Base-by-base conservation (phyloP, 2,113 vertebrate species). In the Phrynosoma platyrhinos region DNA sequence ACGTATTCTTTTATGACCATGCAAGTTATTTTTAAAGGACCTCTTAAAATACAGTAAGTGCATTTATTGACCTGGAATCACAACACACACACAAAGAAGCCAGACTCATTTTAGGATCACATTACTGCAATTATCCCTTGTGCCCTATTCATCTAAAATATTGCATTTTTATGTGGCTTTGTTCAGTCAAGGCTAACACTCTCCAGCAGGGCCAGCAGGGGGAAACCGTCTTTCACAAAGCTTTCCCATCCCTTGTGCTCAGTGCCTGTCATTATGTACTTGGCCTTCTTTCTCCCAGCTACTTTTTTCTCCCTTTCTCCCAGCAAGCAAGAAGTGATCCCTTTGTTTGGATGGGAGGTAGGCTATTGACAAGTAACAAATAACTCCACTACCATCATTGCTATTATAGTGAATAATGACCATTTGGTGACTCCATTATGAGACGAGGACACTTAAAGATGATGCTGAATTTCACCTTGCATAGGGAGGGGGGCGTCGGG, bases 171-270 rank as follows among this genome's bases (percentile, higher is more conserved):
- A 79, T 1, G 69, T 53, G 68, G 66, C 66, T 47, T 23, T 80
- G 82, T 66, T 47, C 1, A 1, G 9, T n/a, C 20, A 27, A 9
- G 40, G 1, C 4, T 16, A 83, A 27, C 81, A 71, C 86, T 90
- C 30, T 89, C 72, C n/a, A 36, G 4, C 58, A 53, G 66, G 78
- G 76, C 93, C 95, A 89, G 92, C 90, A 94, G 92, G 88, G 87
- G 95, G 94, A 1, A 80, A 86, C 20, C 79, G 6, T 83, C 82
- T 47, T 77, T 85, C 86, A 52, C 91, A 66, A 47, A 79, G 72
- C 53, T n/a, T 40, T 21, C 32, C 53, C 52, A 58, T 12, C n/a
- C 58, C 23, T 64, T 62, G 68, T 10, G 21, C 27, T 71, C 66
- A 53, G 27, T 9, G 18, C 23, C 36, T 79, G 52, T 72, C 53